phyloP scores from a whole-genome alignment of 1,140 invertebrate species.

The Platorchestia sp. region DNA sequence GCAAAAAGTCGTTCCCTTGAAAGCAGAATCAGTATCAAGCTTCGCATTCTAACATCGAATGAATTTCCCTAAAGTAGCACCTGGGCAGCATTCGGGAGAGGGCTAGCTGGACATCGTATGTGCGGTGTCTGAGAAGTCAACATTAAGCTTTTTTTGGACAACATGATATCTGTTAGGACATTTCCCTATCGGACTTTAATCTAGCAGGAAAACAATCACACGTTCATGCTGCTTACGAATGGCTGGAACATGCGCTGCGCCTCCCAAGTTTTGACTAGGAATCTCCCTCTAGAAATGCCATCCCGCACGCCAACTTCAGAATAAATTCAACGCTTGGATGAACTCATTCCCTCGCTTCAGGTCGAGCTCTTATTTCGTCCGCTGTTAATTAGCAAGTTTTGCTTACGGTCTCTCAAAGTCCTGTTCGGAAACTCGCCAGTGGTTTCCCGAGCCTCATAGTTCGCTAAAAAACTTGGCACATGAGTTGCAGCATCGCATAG shows the following conservation, averaged over 20 bases:
- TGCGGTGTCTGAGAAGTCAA: background rate
- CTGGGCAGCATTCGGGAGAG: background rate
- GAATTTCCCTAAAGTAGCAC: background rate
- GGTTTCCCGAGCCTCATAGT: background rate
- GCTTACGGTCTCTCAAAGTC: conserved; percentile 4
- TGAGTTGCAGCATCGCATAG: background rate
- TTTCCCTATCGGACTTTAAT: background rate
- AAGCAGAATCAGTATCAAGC: background rate
- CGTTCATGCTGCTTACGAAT: conserved; percentile 4
- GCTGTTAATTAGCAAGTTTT: conserved; percentile 36
- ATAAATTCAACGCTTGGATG: conserved; percentile 30
- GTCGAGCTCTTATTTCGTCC: conserved; percentile 22
- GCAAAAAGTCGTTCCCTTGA: background rate
- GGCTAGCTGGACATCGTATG: background rate
- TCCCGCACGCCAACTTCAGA: conserved; percentile 13
- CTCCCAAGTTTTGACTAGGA: background rate
- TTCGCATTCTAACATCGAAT: background rate
- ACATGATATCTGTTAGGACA: background rate
- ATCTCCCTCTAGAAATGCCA: conserved; percentile 1
- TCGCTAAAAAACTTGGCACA: background rate
- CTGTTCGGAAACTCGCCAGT: conserved; percentile 4
- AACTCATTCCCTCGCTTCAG: conserved; percentile 31
- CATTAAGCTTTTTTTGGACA: background rate
- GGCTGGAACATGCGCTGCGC: background rate
- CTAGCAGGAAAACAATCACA: conserved; percentile 10